Base-by-base conservation (phyloP, 2,113 vertebrate genomes). In the Pelmatolapia mariae region DNA sequence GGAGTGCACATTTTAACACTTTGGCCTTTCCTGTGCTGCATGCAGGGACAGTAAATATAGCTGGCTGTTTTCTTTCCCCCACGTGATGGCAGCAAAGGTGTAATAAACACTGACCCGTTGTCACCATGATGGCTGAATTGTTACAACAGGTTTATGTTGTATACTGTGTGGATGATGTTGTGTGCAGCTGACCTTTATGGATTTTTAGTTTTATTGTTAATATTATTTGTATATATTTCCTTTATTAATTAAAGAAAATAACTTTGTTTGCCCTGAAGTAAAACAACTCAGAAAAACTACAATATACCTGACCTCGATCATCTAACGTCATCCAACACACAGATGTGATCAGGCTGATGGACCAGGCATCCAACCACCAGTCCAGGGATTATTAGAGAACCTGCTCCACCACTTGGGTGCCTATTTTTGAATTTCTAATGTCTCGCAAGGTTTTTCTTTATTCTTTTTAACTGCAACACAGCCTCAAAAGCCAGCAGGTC, bases 371-470 rank as follows among this genome's bases (percentile, higher is more conserved):
- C n/a, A 54, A 22, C n/a, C 52, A 53, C 19, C 19, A 54, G 10
- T 54, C n/a, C n/a, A 22, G 53, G 0, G 53, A 52, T 19, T 50
- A 50, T 50, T 19, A 50, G 18, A 45, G 6, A 50, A 54, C n/a
- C n/a, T 22, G n/a, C 4, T 50, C 16, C 47, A 50, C 47, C 16
- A 50, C 47, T 50, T 18, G 47, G 8, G 47, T 50, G 47, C 7
- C 16, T 50, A 47, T 1, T 3, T 54, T 54, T 54, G 3, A 2
- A 54, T 54, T 54, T 54, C 52, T 11, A 54, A 24, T 54, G 53
- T 4, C n/a, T 54, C 1, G 0, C 5, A 54, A 54, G 0, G 3
- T 0, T 54, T 54, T 54, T 2, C n/a, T 54, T 12, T 2, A 54
- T 22, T 54, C 5, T 24, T 7, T 54, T 54, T 12, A 24, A 12